Conservation (phyloP, 2,888 invertebrate genomes). For the Heliconius ismenius region DNA sequence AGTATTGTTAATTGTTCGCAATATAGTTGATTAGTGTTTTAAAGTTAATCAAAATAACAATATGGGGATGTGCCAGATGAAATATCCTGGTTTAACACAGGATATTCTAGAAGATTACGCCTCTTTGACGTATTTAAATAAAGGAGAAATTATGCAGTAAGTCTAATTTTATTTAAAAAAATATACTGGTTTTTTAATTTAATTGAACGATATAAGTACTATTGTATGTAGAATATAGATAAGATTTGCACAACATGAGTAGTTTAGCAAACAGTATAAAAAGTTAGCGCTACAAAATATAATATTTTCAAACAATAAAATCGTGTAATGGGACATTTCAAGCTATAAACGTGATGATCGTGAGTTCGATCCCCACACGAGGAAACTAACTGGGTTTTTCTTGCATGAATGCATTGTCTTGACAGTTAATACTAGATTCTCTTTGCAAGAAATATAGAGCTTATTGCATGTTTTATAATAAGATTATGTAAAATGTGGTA, state of each 20-base stretch:
- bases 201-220: not conserved
- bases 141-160: conserved; percentile 84
- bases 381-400: not conserved
- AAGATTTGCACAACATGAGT: too few species aligned
- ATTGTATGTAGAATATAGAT: too few species aligned
- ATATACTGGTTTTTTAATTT: not conserved
- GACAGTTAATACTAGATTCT: not conserved
- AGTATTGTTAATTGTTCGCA: conserved; percentile 26
- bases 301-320: not conserved
- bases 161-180: conserved; percentile 50
- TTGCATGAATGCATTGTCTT: not conserved
- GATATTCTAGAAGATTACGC: conserved; percentile 83
- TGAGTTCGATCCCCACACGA: not conserved
- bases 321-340: not conserved
- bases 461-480: not conserved
- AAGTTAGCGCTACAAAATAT: not conserved
- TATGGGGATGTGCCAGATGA: conserved; percentile 77
- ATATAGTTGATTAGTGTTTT: conserved; percentile 27
- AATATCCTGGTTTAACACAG: conserved; percentile 76
- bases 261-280: not conserved
- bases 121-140: conserved; percentile 82
- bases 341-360: not conserved
- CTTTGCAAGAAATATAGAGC: not conserved
- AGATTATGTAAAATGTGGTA: not conserved
- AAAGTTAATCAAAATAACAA: conserved; percentile 13